phyloP scores from a whole-genome alignment of 2,113 vertebrate species.

The Rhodinocichla rosea region DNA sequence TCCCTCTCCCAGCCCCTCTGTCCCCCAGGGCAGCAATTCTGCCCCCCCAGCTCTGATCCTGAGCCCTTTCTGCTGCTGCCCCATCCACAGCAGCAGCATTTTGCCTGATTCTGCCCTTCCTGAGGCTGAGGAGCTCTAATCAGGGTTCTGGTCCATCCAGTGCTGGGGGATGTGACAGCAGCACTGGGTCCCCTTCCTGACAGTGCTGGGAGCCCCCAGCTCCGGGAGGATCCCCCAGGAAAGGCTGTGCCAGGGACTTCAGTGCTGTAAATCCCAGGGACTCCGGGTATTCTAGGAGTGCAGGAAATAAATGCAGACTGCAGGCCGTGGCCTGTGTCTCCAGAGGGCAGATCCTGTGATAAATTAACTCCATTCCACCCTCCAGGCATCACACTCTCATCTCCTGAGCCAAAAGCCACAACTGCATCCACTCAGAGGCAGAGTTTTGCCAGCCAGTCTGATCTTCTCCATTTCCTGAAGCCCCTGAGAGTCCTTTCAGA shows the following conservation, averaged over 20 bases:
- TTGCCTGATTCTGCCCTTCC: neutral
- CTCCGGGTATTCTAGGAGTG: neutral
- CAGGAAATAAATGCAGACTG: neutral
- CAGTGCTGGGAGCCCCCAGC: neutral
- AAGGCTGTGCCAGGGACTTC: neutral
- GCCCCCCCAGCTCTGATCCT: neutral
- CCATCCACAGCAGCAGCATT: neutral
- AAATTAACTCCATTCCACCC: neutral
- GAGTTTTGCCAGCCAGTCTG: neutral
- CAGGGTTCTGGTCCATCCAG: neutral
- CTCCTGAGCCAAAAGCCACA: neutral
- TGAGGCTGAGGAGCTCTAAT: neutral
- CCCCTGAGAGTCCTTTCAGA: neutral
- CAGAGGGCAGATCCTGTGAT: neutral
- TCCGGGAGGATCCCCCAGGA: neutral
- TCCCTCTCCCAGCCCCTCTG: neutral
- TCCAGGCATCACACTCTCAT: neutral
- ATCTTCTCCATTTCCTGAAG: neutral
- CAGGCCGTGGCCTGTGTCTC: neutral
- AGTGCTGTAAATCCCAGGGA: neutral
- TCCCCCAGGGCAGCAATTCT: neutral
- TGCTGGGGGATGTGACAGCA: neutral
- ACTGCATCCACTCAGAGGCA: neutral
- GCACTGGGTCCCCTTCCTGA: neutral
- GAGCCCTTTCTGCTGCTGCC: neutral